Base-by-base conservation (phyloP, 2,113 vertebrate species). In the Piprites chloris region DNA sequence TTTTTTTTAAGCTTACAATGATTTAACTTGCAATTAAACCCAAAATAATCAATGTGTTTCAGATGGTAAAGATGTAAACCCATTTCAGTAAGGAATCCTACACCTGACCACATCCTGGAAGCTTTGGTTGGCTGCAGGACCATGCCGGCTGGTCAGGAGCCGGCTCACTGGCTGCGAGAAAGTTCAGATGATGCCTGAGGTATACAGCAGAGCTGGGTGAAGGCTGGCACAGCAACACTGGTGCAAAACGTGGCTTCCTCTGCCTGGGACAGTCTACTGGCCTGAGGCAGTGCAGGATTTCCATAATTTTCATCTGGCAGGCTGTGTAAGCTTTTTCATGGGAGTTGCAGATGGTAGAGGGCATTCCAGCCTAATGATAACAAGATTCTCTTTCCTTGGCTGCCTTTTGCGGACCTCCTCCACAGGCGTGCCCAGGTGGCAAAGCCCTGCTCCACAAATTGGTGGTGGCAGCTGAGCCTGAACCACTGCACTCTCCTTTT, bases 161-260 rank as follows among this genome's bases (percentile, higher is more conserved):
- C 50, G 50, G 27, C 13, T 27, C 0, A 0, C 17, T 72, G 0
- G 0, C 12, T 16, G 32, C 1, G 9, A 80, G 72, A 62, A 66
- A 41, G n/a, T 49, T 62, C 46, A 28, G 3, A 17, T 1, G 4
- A 26, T 6, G 12, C 58, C 68, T 21, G 69, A 69, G 55, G 50
- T 52, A 19, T 18, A 7, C 2, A 3, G 49, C 55, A 62, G 55
- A 39, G 35, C 78, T 67, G 65, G 41, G 23, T 7, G 22, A 71
- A 52, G 41, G 39, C 68, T 67, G 72, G 37, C 22, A 39, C 4
- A 12, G 30, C 15, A 32, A 14, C 41, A 14, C 30, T 23, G 33
- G 30, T 56, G 65, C 63, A 82, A 81, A 65, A 52, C 11, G 30
- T 62, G 61, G 11, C 24, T 66, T 78, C 30, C 27, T 74, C 61